Evolutionary conservation across 2,888 invertebrate species (phyloP).

Genomic region (Drosophila anceps): DNA sequence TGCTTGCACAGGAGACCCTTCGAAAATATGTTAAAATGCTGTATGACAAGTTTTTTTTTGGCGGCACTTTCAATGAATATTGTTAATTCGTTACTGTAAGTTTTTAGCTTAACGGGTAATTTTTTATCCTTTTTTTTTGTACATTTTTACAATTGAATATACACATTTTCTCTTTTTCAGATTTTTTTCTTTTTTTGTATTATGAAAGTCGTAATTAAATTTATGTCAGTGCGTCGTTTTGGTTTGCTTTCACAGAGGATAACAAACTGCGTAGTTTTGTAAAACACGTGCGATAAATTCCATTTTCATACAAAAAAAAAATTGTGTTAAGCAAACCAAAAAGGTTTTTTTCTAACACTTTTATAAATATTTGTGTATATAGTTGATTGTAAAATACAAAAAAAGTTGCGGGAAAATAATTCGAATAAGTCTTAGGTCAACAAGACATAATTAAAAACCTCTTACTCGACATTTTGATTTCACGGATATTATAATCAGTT

Average conservation of each 20-base stretch:
- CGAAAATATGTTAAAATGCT: conserved; percentile 55
- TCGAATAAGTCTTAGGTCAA: background rate
- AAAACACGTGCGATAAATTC: conserved; percentile 24
- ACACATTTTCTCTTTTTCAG: conserved; percentile 28
- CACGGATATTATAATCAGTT: background rate
- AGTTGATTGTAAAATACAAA: background rate
- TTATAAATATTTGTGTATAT: conserved; percentile 27
- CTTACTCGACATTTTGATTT: background rate
- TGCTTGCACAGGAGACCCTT: conserved; percentile 43
- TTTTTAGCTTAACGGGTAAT: conserved; percentile 28
- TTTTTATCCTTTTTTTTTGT: conserved; percentile 38
- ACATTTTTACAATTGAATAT: conserved; percentile 48
- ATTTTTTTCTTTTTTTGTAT: conserved; percentile 40
- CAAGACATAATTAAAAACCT: background rate
- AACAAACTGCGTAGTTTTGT: conserved; percentile 58
- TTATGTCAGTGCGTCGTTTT: conserved; percentile 68
- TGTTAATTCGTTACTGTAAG: conserved; percentile 64
- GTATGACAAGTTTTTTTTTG: conserved; percentile 74
- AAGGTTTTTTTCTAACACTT: background rate
- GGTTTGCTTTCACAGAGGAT: conserved; percentile 28
- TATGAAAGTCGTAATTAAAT: conserved; percentile 71
- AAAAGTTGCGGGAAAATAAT: background rate
- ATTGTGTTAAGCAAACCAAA: background rate
- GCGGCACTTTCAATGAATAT: conserved; percentile 33
- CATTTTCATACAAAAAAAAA: background rate